These are phyloP conservation scores for Perognathus longimembris DNA, from an alignment of 2,113 vertebrate genomes.

Conservation along the genomic window DNA sequence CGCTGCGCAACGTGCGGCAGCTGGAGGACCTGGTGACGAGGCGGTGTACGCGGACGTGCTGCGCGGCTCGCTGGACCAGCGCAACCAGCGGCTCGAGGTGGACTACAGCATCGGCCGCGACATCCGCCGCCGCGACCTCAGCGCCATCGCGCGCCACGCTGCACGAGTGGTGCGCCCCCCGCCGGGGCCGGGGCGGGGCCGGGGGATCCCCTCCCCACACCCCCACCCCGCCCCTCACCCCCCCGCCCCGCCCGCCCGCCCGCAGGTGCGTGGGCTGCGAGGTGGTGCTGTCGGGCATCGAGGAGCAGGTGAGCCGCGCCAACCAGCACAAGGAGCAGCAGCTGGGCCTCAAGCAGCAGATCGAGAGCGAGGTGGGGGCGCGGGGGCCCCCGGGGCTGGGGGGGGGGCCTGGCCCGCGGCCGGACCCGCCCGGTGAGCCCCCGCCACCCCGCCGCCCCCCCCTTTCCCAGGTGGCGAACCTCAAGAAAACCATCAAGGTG, in stretches of 20 bases:
- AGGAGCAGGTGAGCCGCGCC: constrained; percentile 96
- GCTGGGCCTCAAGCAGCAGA: constrained; percentile 96
- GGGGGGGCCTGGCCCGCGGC: no score
- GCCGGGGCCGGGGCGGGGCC: rapidly evolving
- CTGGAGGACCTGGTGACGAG: constrained; percentile 89
- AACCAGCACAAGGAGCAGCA: constrained; percentile 98
- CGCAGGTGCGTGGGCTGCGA: constrained; percentile 97
- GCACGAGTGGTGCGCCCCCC: constrained; percentile 94
- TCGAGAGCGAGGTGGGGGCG: constrained; percentile 93
- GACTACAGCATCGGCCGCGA: constrained; percentile 98
- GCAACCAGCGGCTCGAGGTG: constrained; percentile 91
- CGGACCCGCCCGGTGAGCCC: no score
- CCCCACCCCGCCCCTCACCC: no score
- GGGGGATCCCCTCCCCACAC: no score
- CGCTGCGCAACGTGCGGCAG: constrained; percentile 88
- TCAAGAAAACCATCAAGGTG: constrained; percentile 98
- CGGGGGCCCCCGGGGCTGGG: no score
- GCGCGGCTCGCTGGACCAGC: constrained; percentile 88
- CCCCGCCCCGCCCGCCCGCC: background rate
- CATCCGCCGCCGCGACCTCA: constrained; percentile 96
- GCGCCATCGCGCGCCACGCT: constrained; percentile 95
- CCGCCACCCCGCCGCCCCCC: no score
- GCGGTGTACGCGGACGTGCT: constrained; percentile 89
- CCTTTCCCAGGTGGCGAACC: constrained; percentile 93
- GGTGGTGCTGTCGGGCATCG: constrained; percentile 95